Conservation (phyloP, 2,797 vertebrate species). For the Molossus alvarezi region DNA sequence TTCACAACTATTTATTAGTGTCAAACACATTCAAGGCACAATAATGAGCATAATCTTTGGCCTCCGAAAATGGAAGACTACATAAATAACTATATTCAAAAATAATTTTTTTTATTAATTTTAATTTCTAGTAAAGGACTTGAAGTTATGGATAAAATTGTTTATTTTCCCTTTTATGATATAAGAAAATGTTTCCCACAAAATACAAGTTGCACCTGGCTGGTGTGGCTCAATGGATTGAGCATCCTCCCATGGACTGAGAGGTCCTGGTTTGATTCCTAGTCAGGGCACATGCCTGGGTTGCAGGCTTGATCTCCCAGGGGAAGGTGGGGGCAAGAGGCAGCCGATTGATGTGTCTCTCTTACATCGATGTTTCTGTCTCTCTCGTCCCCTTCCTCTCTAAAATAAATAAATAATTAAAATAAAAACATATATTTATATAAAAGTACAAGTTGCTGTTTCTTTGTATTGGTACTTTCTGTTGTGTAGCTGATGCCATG, state of each 20-base stretch:
- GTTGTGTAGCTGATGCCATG: not conserved
- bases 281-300: too few species aligned
- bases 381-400: too few species aligned
- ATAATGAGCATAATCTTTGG: not conserved
- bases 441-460: not conserved
- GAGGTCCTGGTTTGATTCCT: too few species aligned
- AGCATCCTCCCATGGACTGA: too few species aligned
- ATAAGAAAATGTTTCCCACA: not conserved
- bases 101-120: not conserved
- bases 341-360: too few species aligned
- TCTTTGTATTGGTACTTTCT: not conserved
- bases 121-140: constrained; percentile 22
- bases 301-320: too few species aligned
- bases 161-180: not conserved
- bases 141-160: not conserved
- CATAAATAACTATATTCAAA: not conserved
- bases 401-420: too few species aligned
- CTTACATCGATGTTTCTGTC: too few species aligned
- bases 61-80: not conserved
- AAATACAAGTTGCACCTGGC: not conserved
- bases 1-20: not conserved
- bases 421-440: too few species aligned
- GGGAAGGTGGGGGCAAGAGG: too few species aligned
- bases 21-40: not conserved
- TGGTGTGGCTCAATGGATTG: too few species aligned